Conservation (phyloP, 2,797 vertebrate genomes). For the Nothura maculosa region DNA sequence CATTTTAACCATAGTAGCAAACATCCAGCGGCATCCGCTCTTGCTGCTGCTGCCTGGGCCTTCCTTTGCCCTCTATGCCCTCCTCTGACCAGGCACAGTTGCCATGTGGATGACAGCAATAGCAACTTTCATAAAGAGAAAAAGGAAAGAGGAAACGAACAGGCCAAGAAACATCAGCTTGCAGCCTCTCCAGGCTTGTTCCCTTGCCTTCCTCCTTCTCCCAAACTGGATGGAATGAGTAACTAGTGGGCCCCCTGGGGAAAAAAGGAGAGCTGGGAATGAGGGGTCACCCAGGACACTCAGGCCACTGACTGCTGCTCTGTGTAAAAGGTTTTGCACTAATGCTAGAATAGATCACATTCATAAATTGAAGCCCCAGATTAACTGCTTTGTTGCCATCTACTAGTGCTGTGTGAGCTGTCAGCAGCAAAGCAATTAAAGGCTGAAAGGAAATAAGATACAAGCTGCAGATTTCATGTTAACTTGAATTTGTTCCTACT, state of each 20-base stretch:
- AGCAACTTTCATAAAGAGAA: slow-evolving; percentile 33
- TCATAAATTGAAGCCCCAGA: not conserved
- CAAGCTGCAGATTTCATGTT: not conserved
- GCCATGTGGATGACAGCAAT: slow-evolving; percentile 9
- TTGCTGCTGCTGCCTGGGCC: not conserved
- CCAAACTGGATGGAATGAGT: not conserved
- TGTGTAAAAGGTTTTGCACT: not conserved
- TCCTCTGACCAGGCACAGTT: slow-evolving; percentile 6
- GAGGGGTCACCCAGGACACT: not conserved
- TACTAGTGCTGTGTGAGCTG: not conserved
- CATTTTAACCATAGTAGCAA: slow-evolving; percentile 3
- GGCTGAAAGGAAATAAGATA: not conserved
- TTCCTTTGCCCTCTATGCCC: not conserved
- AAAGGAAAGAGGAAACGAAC: slow-evolving; percentile 4
- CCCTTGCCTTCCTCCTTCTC: not conserved
- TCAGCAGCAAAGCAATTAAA: not conserved
- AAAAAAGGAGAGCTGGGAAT: slow-evolving; percentile 3
- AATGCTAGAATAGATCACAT: not conserved
- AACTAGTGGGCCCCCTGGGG: slow-evolving; percentile 5
- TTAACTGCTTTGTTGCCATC: not conserved
- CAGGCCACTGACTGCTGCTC: not conserved
- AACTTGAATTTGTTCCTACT: not conserved
- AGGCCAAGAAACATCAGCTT: slow-evolving; percentile 22
- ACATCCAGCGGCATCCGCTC: not conserved
- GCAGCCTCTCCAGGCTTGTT: slow-evolving; percentile 13